Evolutionary conservation across 2,113 vertebrate species (phyloP), one percentile per base, ranked within the genome.

Genomic region (Charadrius vociferus): DNA sequence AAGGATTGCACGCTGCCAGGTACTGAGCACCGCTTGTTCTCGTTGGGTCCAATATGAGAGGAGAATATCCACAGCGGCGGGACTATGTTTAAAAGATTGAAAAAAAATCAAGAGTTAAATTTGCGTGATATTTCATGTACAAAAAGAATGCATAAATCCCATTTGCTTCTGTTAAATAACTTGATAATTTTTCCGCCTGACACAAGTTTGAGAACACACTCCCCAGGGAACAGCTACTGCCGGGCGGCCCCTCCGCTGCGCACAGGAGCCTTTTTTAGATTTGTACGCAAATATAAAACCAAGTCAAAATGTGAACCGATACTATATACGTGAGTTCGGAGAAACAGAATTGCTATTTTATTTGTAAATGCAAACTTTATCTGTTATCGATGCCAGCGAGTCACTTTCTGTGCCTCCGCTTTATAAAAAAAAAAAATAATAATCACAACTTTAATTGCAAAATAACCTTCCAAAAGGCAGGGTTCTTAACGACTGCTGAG

Each of bases 401-500:
- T 78, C 52, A 6, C 83, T 75, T n/a, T 67, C 90, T 70, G 68
- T 23, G 58, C 72, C 81, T 56, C 82, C 29, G 4, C 65, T 91
- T 45, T 43, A 87, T 72, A 61, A 80, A 91, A 96, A 45, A 91
- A 96, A 49, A 77, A n/a, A n/a, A n/a, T n/a, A n/a, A n/a, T n/a
- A n/a, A 94, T 81, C 83, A 52, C 81, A 77, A 86, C 83, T 92
- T 72, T 82, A 94, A 97, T 89, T 87, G 91, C 61, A 56, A 95
- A 95, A 93, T 77, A 87, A 82, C 89, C 94, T 93, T 29, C n/a
- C 58, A 27, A 89, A 67, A 96, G 86, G 81, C 86, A 89, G 81
- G 88, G 78, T 89, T 93, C 75, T 91, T 85, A 58, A 58, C 8
- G 2, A 89, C 83, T 73, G 84, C 86, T 17, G 95, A 73, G 81